Conservation (phyloP, 2,888 invertebrate species). For the Escarpia spicata region DNA sequence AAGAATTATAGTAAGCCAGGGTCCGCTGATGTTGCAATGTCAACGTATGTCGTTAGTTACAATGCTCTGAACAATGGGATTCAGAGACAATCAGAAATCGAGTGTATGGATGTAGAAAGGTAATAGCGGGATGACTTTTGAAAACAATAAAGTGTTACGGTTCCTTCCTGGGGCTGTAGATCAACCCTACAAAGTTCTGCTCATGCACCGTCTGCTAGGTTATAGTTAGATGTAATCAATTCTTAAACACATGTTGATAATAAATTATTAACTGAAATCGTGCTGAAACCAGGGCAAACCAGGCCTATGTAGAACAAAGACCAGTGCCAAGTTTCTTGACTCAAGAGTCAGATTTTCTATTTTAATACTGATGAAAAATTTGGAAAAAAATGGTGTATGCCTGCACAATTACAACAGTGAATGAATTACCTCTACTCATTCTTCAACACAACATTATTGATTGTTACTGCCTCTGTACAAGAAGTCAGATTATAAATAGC, state of each 20-base stretch:
- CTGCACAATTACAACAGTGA: background rate
- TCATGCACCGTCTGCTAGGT: too few relatives aligned
- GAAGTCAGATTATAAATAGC: background rate
- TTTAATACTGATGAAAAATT: background rate
- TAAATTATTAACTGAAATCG: background rate
- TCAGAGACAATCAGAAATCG: too few relatives aligned
- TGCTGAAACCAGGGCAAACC: background rate
- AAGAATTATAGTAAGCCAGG: too few relatives aligned
- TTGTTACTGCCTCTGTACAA: background rate
- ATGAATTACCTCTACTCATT: background rate
- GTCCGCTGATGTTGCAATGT: too few relatives aligned
- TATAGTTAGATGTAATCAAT: too few relatives aligned
- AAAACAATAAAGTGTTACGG: too few relatives aligned
- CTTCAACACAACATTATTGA: background rate
- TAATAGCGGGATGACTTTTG: too few relatives aligned
- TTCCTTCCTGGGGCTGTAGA: too few relatives aligned
- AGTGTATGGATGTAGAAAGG: too few relatives aligned
- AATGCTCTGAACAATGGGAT: too few relatives aligned
- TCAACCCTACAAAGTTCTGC: too few relatives aligned
- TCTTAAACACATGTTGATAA: background rate
- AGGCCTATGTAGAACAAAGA: background rate
- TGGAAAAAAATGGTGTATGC: background rate
- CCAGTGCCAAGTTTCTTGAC: background rate
- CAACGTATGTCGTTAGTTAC: too few relatives aligned
- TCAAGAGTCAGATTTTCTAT: background rate